A percentile compares a stretch with the other conserved stretches of the same genome.
Evolutionary conservation across 2,888 invertebrate genomes (phyloP).

Genomic region (Argyresthia goedartella): DNA sequence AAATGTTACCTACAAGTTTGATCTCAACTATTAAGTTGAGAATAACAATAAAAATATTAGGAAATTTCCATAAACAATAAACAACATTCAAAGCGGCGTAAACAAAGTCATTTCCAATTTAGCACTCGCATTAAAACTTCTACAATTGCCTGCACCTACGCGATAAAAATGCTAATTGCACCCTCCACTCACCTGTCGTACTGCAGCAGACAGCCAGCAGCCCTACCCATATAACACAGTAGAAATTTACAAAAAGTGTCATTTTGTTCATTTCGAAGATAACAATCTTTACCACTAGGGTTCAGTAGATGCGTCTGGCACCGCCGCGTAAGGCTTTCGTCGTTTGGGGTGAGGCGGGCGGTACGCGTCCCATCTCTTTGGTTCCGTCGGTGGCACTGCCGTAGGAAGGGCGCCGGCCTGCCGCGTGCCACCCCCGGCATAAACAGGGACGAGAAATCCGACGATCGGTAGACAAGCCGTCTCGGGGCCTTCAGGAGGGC

Average conservation of each 20-base stretch:
- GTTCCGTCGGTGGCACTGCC: slow-evolving; percentile 34
- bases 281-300: slow-evolving; percentile 24
- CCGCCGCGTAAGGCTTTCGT: neutral
- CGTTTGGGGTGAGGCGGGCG: slow-evolving; percentile 23
- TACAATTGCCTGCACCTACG: neutral
- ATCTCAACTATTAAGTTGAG: too few relatives aligned
- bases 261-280: slow-evolving; percentile 33
- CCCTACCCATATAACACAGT: slow-evolving; percentile 60
- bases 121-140: neutral
- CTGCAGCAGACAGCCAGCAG: slow-evolving; percentile 49
- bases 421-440: slow-evolving; percentile 48
- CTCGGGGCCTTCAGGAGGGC: slow-evolving; percentile 53
- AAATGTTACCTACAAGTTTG: too few relatives aligned
- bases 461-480: slow-evolving; percentile 67
- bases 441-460: slow-evolving; percentile 63
- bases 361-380: slow-evolving; percentile 53
- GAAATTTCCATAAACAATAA: too few relatives aligned
- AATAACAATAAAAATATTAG: too few relatives aligned
- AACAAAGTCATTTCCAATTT: too few relatives aligned
- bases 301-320: neutral
- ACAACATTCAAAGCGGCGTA: neutral
- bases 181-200: slow-evolving; percentile 56
- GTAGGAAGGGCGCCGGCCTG: slow-evolving; percentile 15
- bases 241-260: slow-evolving; percentile 67
- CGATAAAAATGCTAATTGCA: slow-evolving; percentile 57